A percentile compares a stretch with the other conserved stretches of the same genome.
phyloP scores from a whole-genome alignment of 2,888 invertebrate species.

The Harmothoe impar region DNA sequence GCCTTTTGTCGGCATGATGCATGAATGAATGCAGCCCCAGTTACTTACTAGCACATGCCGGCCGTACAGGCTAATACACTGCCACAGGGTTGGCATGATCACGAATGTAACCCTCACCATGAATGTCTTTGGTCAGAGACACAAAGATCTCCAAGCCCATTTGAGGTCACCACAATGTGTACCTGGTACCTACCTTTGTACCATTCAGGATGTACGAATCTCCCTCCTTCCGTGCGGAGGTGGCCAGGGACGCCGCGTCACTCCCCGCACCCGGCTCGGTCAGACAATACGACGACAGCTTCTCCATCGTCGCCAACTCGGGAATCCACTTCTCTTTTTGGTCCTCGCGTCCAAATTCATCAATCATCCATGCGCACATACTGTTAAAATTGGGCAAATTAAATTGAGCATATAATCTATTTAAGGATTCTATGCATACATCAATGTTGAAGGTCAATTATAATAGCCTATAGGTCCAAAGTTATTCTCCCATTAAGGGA shows the following conservation, averaged over 20 bases:
- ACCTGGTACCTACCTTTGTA: conserved; percentile 83
- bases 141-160: no score
- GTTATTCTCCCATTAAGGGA: no score
- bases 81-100: no score
- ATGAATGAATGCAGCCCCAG: no score
- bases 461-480: no score
- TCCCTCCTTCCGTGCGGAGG: conserved; percentile 84
- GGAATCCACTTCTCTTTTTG: conserved; percentile 84
- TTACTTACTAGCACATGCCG: no score
- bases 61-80: no score
- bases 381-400: no score
- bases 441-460: no score
- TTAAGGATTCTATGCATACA: background rate
- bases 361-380: conserved; percentile 86
- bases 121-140: no score
- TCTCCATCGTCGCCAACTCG: conserved; percentile 84
- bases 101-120: no score
- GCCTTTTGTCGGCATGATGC: no score
- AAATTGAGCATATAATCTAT: conserved; percentile 59
- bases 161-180: background rate
- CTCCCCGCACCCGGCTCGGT: conserved; percentile 83
- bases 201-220: conserved; percentile 86
- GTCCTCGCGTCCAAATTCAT: conserved; percentile 84
- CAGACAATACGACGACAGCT: conserved; percentile 85
- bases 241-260: conserved; percentile 85